Evolutionary conservation across 2,113 vertebrate species (phyloP).

Genomic region (Bubo blakistoni): DNA sequence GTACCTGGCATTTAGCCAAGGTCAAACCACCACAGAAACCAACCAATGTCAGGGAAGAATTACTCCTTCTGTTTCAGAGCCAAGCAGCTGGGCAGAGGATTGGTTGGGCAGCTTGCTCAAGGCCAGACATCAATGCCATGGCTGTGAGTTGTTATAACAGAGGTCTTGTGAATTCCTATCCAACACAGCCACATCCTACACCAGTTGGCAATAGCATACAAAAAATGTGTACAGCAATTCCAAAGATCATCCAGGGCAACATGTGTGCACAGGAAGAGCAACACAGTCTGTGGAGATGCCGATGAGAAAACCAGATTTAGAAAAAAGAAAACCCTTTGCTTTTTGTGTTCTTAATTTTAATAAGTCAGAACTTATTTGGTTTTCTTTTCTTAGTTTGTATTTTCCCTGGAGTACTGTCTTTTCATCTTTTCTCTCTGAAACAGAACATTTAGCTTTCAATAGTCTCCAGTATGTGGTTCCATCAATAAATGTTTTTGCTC

Average conservation of each 20-base stretch:
- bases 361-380: neutral
- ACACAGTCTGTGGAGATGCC: neutral
- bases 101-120: neutral
- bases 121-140: neutral
- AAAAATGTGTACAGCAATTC: neutral
- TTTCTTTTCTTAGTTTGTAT: neutral
- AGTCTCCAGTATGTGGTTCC: neutral
- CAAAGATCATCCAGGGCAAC: neutral
- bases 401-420: neutral
- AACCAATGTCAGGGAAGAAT: neutral
- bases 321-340: neutral
- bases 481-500: neutral
- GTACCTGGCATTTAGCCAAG: too few relatives aligned
- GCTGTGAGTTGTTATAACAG: neutral
- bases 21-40: too few relatives aligned
- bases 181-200: neutral
- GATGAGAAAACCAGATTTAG: neutral
- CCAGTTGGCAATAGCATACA: neutral
- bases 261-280: neutral
- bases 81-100: neutral
- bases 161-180: neutral
- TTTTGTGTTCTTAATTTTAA: neutral
- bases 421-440: neutral
- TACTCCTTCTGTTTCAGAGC: neutral
- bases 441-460: neutral